Percentiles rank a stretch among this genome's conserved stretches.
phyloP scores from a whole-genome alignment of 2,113 vertebrate genomes.

The Prunella himalayana region DNA sequence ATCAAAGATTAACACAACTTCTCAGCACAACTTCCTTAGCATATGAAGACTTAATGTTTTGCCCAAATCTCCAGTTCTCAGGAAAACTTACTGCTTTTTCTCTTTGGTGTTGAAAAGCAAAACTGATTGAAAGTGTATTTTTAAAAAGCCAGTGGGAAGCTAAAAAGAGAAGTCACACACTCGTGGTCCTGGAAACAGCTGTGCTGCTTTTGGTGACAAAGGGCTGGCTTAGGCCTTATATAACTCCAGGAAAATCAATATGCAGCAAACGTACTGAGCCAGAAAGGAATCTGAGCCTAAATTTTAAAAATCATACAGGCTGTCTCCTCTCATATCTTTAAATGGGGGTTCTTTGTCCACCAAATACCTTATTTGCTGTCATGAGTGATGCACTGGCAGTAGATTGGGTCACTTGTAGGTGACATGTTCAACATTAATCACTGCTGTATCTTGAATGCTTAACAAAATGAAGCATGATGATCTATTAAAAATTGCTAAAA shows the following conservation, averaged over 20 bases:
- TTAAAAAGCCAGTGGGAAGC: slow-evolving; percentile 50
- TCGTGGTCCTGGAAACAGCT: slow-evolving; percentile 45
- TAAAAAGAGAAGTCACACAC: slow-evolving; percentile 34
- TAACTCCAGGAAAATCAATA: slow-evolving; percentile 9
- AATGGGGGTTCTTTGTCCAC: not conserved
- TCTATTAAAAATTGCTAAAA: not conserved
- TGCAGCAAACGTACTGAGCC: not conserved
- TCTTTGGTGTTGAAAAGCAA: not conserved
- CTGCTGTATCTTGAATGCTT: not conserved
- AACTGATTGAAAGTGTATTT: slow-evolving; percentile 25
- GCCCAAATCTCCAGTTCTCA: not conserved
- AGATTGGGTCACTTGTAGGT: not conserved
- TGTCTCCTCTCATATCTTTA: not conserved
- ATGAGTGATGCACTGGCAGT: not conserved
- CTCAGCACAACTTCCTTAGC: not conserved
- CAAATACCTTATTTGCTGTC: not conserved
- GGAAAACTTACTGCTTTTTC: not conserved
- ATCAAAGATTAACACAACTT: not conserved
- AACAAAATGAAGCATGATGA: not conserved
- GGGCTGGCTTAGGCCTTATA: slow-evolving; percentile 1
- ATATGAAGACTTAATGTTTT: not conserved
- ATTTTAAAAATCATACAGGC: not conserved
- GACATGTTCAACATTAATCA: not conserved
- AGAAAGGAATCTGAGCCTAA: not conserved
- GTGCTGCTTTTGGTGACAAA: slow-evolving; percentile 38